Base-by-base conservation (phyloP, 2,113 vertebrate species). In the Calyptommatus sinebrachiatus region DNA sequence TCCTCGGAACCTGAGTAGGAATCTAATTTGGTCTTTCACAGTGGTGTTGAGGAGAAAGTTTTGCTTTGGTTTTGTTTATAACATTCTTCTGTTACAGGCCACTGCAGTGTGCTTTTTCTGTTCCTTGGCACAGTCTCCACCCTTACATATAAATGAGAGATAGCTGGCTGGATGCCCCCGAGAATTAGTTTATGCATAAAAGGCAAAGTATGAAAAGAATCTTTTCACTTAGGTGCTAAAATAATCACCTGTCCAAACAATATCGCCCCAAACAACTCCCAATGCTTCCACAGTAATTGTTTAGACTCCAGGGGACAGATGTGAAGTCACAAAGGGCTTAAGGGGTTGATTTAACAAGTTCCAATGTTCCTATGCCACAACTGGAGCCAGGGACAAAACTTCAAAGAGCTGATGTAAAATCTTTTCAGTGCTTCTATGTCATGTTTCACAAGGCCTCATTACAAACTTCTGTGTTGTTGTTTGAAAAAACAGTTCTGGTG, bases 181-280 rank as follows among this genome's bases (percentile, higher is more conserved):
- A 67, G 77, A 76, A 76, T 45, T 62, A 81, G 53, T 24, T 35
- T 66, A 48, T 28, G 67, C 53, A 76, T 45, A 81, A 35, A 61
- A 76, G 53, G 26, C 69, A 31, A 75, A 81, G 31, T 69, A 81
- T 69, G 65, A 75, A 31, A 81, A 69, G 41, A 70, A 81, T 81
- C 75, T 53, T 60, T 53, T 76, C 72, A 61, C 50, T 69, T 73
- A 81, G 79, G 79, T 81, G 79, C 72, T 70, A 45, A 66, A 76
- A 74, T 76, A 76, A 75, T 48, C 66, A 75, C 65, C 66, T 76
- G 45, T 62, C 79, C 53, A 20, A 71, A 28, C 29, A 57, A 57
- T 21, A 18, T 81, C 76, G 29, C 66, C 31, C 73, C 48, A 21
- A 68, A 75, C 53, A 62, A 73, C 46, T 41, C 71, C 41, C 53